Base-by-base conservation (phyloP, 2,113 vertebrate species). In the Siniperca chuatsi region DNA sequence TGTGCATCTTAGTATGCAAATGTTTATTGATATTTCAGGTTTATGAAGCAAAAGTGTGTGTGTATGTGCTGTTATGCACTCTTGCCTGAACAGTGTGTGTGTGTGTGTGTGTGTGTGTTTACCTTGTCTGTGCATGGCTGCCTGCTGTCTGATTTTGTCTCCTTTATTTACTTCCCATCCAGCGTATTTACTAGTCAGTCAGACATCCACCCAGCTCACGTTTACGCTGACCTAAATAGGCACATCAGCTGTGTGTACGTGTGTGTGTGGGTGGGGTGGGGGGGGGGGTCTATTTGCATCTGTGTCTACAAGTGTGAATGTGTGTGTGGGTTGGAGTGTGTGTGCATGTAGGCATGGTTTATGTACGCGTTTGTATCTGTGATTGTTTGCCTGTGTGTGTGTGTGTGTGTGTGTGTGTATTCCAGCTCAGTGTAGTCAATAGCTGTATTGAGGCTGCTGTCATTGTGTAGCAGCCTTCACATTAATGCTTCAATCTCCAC, bases 221-320 rank as follows among this genome's bases (percentile, higher is more conserved):
- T 87, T 85, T 76, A 86, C 79, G 80, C 75, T 89, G 88, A 87
- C 88, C 90, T 87, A 71, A 91, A 90, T 84, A 80, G 75, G 50
- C 73, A 80, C 73, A 61, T 81, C 79, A 72, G 80, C 40, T 77
- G 16, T 61, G 55, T 57, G 54, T 68, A 23, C 78, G 44, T 67
- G 72, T 77, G 66, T 67, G 40, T 40, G 29, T 52, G 11, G 71
- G 18, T n/a, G 25, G 44, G n/a, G 25, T 10, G 18, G 48, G n/a
- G 52, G 62, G 68, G 70, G 66, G 3, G 61, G 58, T 71, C 33
- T 85, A 25, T 77, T 81, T 72, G 37, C 40, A 73, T 72, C 35
- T 48, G 11, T 81, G 66, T 74, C 65, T 87, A 37, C 23, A 15
- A 25, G 25, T 77, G 76, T 76, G 67, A 46, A 50, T 37, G 16